Evolutionary conservation across 2,797 vertebrate species (phyloP).

Genomic region (Semotilus atromaculatus): DNA sequence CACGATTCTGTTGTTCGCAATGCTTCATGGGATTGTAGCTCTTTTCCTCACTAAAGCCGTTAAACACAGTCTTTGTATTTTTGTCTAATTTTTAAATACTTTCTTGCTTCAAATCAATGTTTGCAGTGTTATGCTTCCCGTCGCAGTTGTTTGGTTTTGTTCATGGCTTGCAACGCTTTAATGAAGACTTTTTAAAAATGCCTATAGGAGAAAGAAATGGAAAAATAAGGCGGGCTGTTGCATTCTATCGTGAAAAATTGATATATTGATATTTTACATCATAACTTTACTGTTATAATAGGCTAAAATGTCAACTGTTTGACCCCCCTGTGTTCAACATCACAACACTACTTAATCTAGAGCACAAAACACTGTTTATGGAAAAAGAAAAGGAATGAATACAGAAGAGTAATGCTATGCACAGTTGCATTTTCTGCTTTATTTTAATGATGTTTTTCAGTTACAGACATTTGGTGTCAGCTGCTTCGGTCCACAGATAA

Average conservation of each 20-base stretch:
- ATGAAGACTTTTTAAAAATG: neutral
- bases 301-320: neutral
- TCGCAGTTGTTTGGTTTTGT: neutral
- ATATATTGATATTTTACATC: too few species aligned
- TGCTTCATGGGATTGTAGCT: neutral
- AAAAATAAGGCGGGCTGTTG: neutral
- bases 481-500: constrained; percentile 42
- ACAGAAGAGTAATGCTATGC: constrained; percentile 35
- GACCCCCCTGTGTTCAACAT: neutral
- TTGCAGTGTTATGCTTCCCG: neutral
- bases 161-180: neutral
- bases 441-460: constrained; percentile 49
- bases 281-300: neutral
- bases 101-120: neutral
- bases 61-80: too few species aligned
- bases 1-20: too few species aligned
- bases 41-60: neutral
- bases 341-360: too few species aligned
- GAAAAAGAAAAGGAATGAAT: neutral
- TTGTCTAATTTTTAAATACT: too few species aligned
- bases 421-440: constrained; percentile 57
- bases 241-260: too few species aligned
- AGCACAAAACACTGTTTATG: neutral
- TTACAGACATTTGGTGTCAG: constrained; percentile 53
- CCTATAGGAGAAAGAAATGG: too few species aligned